Conservation (phyloP, 2,797 vertebrate genomes). For the Chloroceryle inda region DNA sequence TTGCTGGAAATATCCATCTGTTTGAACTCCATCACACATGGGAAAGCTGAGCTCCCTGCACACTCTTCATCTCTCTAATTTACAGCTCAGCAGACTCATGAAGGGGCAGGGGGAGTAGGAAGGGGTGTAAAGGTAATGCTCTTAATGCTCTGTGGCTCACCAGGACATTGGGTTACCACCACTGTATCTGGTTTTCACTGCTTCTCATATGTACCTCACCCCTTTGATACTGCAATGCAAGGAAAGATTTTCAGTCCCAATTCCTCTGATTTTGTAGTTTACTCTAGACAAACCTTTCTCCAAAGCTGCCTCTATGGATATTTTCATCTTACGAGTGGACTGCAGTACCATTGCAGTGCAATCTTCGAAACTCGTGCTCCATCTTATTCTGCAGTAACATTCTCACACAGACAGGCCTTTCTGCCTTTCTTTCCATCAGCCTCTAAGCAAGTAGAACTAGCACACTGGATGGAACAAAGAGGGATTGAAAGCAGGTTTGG, state of each 20-base stretch:
- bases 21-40: not conserved
- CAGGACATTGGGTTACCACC: not conserved
- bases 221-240: fast-evolving
- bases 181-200: not conserved
- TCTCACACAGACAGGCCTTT: not conserved
- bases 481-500: not conserved
- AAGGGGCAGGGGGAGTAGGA: not conserved
- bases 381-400: not conserved
- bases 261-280: not conserved
- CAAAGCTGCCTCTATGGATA: not conserved
- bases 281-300: not conserved
- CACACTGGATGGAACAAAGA: not conserved
- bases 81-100: not conserved
- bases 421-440: not conserved
- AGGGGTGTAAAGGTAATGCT: not conserved
- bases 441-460: fast-evolving
- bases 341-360: not conserved
- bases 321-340: not conserved
- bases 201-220: not conserved
- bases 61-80: not conserved
- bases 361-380: not conserved
- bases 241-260: not conserved
- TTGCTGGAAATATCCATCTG: not conserved
- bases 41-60: not conserved
- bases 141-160: not conserved